Evolutionary conservation across 2,888 invertebrate genomes (phyloP).

Genomic region (Agrochola circellaris): DNA sequence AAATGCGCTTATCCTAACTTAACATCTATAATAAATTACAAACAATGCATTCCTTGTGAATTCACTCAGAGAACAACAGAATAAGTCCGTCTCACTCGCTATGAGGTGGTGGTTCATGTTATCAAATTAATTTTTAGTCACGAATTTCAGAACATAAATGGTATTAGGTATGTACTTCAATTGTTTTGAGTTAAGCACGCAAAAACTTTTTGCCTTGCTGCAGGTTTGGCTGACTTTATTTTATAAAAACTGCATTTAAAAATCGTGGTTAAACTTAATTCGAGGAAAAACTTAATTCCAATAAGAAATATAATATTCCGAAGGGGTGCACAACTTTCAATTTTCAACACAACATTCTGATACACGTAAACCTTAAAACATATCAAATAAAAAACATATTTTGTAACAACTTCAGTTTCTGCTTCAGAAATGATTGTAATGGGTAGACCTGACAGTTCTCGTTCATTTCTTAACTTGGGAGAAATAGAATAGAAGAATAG

Average conservation of each 20-base stretch:
- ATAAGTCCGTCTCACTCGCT: too few relatives aligned
- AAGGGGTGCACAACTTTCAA: not conserved
- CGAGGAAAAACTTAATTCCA: not conserved
- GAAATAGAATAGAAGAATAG: too few relatives aligned
- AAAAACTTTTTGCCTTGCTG: constrained; percentile 48
- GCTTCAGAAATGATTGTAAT: not conserved
- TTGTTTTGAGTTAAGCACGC: constrained; percentile 31
- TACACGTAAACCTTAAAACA: not conserved
- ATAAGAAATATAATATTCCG: not conserved
- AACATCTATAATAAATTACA: too few relatives aligned
- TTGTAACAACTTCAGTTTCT: not conserved
- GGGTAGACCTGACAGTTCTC: not conserved
- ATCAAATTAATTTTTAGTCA: constrained; percentile 8
- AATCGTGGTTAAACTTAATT: not conserved
- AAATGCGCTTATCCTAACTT: too few relatives aligned
- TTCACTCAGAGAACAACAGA: too few relatives aligned
- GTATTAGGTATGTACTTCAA: constrained; percentile 19
- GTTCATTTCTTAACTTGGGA: not conserved
- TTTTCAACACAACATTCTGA: not conserved
- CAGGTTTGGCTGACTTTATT: constrained; percentile 11
- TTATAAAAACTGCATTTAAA: constrained; percentile 10
- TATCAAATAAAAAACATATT: not conserved
- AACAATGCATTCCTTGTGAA: too few relatives aligned
- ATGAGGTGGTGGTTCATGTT: too few relatives aligned
- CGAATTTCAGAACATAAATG: constrained; percentile 28